Base-by-base conservation (phyloP, 2,888 invertebrate genomes). In the Litoditis marina region DNA sequence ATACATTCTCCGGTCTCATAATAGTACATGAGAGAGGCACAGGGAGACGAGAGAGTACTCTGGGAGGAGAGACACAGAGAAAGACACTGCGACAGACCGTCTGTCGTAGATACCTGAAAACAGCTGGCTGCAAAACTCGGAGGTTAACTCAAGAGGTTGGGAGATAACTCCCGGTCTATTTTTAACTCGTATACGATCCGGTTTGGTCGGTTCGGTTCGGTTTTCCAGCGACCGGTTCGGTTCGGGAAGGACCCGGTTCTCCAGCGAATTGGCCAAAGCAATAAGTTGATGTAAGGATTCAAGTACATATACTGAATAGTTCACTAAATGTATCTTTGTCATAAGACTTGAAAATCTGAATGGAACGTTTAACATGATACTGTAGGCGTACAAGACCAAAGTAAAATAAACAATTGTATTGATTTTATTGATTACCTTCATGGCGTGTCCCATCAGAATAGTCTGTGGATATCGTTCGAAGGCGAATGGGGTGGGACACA, bases 1-100 rank as follows among this genome's bases (percentile, higher is more conserved):
- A 82, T 72, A 66, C 82, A 82, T 62, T 82, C 78, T 22, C 78
- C 78, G n/a, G 77, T 77, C 56, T 78, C 78, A 63, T 82, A 82
- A 68, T 76, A 82, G 66, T 74, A 82, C 73, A 81, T 82, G 11
- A 66, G 78, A 8, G 75, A 75, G 42, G 63, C 57, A 53, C 77
- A 77, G 1, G 60, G 60, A 47, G 73, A 64, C 13, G 67, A 64
- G 52, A 66, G 58, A 8, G 57, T 52, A 42, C 58, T 54, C 7
- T 59, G 54, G 1, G 78, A 64, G 27, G 72, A 69, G 19, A 80
- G 69, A 62, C 82, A 82, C 32, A 69, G 59, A 7, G 71, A 65
- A 28, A 82, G 75, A 65, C 82, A 82, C 34, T 77, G 78, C 0
- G 79, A 72, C 16, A 82, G 68, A 2, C 76, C 74, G 28, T 74